Conservation (phyloP, 2,113 vertebrate genomes). For the Ciconia boyciana region DNA sequence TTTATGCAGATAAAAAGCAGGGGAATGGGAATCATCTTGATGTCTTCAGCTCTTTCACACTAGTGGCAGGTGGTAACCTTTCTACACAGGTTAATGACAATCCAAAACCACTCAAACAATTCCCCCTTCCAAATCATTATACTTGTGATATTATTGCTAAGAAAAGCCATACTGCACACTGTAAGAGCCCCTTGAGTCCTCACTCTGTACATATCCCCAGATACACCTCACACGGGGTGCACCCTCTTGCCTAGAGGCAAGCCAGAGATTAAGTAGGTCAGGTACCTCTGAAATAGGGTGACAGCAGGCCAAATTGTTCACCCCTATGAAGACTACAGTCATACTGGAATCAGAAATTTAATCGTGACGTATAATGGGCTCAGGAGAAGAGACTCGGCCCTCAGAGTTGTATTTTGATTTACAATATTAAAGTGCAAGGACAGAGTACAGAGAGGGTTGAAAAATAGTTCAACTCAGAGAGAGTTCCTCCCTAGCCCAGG, state of each 20-base stretch:
- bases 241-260: neutral
- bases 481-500: neutral
- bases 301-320: neutral
- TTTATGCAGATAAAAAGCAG: neutral
- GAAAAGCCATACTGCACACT: neutral
- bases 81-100: neutral
- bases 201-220: neutral
- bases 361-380: neutral
- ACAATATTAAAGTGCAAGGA: neutral
- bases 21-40: neutral
- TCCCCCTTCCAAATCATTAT: neutral
- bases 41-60: neutral
- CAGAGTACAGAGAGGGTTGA: neutral
- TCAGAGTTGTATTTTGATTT: neutral
- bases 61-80: neutral
- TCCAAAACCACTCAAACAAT: neutral
- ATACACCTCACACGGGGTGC: neutral
- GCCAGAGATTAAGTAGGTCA: neutral
- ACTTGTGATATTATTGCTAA: neutral
- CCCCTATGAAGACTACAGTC: neutral
- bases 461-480: neutral
- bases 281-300: neutral
- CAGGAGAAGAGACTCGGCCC: neutral
- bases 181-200: neutral
- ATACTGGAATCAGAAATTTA: neutral